phyloP scores from a whole-genome alignment of 2,888 invertebrate species.

The Ectemnius cavifrons region DNA sequence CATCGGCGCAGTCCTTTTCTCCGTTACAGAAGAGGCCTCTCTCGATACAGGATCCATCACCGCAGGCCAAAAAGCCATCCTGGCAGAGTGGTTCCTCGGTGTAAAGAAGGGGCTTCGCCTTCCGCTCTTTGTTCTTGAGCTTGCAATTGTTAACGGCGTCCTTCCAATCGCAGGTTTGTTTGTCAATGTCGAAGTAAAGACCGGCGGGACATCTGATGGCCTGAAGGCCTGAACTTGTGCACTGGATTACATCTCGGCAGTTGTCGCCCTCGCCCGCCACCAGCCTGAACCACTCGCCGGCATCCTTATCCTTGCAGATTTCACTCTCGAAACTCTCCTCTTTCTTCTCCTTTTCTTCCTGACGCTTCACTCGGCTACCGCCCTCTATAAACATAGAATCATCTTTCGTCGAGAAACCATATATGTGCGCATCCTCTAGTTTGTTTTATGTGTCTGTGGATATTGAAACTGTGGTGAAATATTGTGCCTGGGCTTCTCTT shows the following conservation, averaged over 20 bases:
- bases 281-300: conserved; percentile 96
- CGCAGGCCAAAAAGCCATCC: conserved; percentile 92
- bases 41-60: conserved; percentile 91
- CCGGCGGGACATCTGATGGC: conserved; percentile 96
- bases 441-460: too few species aligned
- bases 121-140: conserved; percentile 92
- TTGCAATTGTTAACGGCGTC: conserved; percentile 96
- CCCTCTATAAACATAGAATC: conserved; percentile 75
- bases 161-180: conserved; percentile 97
- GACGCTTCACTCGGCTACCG: conserved; percentile 83
- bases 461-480: too few species aligned
- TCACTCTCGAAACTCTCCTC: conserved; percentile 93
- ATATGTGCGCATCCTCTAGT: too few species aligned
- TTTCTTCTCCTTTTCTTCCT: conserved; percentile 86
- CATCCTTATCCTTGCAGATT: conserved; percentile 96
- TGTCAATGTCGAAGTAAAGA: conserved; percentile 95
- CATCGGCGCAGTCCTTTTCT: conserved; percentile 92
- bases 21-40: conserved; percentile 95
- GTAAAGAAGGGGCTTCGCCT: conserved; percentile 90
- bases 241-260: conserved; percentile 96
- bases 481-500: too few species aligned
- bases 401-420: too few species aligned
- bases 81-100: conserved; percentile 94
- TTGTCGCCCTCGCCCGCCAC: conserved; percentile 94
- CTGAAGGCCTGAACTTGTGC: conserved; percentile 95